phyloP scores from a whole-genome alignment of 2,113 vertebrate species.

The Nannospalax galili region DNA sequence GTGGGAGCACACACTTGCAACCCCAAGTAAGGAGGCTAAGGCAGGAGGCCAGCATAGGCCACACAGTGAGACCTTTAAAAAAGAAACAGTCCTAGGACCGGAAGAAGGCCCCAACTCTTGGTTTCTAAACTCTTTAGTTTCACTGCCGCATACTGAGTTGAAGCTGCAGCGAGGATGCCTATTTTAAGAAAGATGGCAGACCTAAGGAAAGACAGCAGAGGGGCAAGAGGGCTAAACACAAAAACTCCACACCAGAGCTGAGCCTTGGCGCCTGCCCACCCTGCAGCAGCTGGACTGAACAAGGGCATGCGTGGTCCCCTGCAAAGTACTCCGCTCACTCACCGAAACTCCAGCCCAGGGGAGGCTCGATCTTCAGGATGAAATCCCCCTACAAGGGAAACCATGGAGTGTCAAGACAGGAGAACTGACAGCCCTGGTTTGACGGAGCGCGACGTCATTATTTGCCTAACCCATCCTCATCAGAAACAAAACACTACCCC shows the following conservation, averaged over 20 bases:
- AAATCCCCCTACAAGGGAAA: constrained; percentile 93
- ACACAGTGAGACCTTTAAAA: neutral
- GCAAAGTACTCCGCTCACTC: constrained; percentile 76
- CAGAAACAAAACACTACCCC: neutral
- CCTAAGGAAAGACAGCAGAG: too few species aligned
- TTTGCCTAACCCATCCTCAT: neutral
- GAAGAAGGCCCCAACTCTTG: neutral
- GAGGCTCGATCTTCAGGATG: constrained; percentile 98
- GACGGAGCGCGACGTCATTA: neutral
- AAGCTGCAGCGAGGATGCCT: neutral
- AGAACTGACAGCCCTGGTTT: neutral
- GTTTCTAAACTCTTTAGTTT: neutral
- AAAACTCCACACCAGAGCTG: too few species aligned
- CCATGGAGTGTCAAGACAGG: neutral
- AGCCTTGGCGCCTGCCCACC: too few species aligned
- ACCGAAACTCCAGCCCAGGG: constrained; percentile 99
- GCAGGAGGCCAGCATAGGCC: neutral
- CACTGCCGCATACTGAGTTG: neutral
- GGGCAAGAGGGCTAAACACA: too few species aligned
- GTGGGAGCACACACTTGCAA: neutral
- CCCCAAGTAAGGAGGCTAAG: neutral
- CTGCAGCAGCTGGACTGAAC: too few species aligned
- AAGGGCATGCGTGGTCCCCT: neutral
- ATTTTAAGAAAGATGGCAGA: neutral
- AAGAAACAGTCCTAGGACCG: neutral